phyloP scores from a whole-genome alignment of 2,888 invertebrate genomes.

The Rhogogaster chlorosoma region DNA sequence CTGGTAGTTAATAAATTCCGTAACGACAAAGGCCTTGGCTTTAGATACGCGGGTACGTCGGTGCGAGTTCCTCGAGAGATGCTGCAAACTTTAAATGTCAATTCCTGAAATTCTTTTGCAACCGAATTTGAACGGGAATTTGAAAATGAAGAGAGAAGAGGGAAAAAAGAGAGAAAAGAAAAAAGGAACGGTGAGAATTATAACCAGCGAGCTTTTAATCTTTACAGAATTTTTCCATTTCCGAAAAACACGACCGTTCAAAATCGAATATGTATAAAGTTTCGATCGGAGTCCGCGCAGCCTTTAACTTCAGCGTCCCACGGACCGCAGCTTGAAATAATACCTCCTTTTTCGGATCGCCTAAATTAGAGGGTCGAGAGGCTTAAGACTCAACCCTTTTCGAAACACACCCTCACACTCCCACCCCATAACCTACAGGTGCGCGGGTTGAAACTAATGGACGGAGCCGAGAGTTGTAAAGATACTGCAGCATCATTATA shows the following conservation, averaged over 20 bases:
- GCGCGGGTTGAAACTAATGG: constrained; percentile 66
- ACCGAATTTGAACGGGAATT: neutral
- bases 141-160: neutral
- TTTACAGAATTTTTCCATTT: constrained; percentile 25
- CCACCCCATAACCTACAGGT: constrained; percentile 62
- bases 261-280: neutral
- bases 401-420: constrained; percentile 60
- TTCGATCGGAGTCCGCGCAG: neutral
- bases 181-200: neutral
- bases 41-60: neutral
- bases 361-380: constrained; percentile 67
- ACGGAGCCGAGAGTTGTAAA: constrained; percentile 64
- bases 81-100: neutral
- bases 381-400: constrained; percentile 63
- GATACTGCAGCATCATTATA: constrained; percentile 70
- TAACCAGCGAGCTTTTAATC: constrained; percentile 1
- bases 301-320: constrained; percentile 1
- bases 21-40: constrained; percentile 36
- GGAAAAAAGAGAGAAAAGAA: neutral
- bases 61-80: neutral
- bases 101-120: constrained; percentile 26
- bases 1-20: constrained; percentile 68
- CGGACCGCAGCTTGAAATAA: constrained; percentile 39
- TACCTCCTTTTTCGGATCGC: constrained; percentile 61
- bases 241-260: constrained; percentile 18